Evolutionary conservation across 1,140 invertebrate species (phyloP).

Genomic region (Rhopalosiphum maidis): DNA sequence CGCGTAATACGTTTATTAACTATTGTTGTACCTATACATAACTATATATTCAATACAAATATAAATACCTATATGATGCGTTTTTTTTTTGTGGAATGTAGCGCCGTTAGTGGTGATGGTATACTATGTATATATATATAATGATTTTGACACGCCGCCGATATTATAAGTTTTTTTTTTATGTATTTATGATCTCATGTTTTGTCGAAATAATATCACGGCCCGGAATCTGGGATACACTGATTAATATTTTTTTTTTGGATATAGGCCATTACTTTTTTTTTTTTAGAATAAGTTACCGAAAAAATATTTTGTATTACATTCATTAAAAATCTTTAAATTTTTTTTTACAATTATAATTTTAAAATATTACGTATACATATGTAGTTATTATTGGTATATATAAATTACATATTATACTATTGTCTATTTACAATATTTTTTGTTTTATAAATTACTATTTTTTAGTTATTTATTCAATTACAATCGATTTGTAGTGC

Average conservation of each 20-base stretch:
- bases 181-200: not conserved
- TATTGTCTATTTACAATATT: not conserved
- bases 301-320: not conserved
- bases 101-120: not conserved
- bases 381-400: not conserved
- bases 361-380: not conserved
- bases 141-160: not conserved
- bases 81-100: not conserved
- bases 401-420: not conserved
- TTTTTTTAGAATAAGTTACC: not conserved
- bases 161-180: not conserved
- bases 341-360: not conserved
- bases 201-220: not conserved
- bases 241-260: not conserved
- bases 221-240: not conserved
- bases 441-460: not conserved
- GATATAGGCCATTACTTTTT: too few relatives aligned
- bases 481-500: not conserved
- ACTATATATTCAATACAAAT: not conserved
- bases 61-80: not conserved
- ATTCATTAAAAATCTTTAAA: not conserved
- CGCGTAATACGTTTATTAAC: not conserved
- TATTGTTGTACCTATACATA: not conserved
- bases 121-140: not conserved
- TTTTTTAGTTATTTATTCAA: not conserved